These are phyloP conservation scores for Andrena trimmerana DNA, from an alignment of 2,888 invertebrate species.

Conservation along the genomic window DNA sequence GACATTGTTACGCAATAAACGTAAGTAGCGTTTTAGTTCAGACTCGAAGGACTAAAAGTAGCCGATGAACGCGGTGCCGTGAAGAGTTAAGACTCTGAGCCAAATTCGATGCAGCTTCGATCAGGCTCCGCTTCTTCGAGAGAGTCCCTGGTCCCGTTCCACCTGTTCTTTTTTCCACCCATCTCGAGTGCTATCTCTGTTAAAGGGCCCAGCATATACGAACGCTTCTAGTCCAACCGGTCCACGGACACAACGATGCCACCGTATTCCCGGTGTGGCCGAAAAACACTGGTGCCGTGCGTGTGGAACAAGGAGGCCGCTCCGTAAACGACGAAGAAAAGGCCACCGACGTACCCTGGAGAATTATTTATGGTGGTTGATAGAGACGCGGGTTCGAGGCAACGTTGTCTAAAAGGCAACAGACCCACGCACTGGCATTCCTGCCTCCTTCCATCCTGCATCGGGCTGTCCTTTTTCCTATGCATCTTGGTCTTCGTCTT, in stretches of 20 bases:
- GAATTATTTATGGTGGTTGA: conserved; percentile 85
- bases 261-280: conserved; percentile 69
- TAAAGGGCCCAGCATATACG: conserved; percentile 69
- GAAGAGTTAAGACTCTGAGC: conserved; percentile 70
- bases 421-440: conserved; percentile 83
- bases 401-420: conserved; percentile 82
- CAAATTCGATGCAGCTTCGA: conserved; percentile 69
- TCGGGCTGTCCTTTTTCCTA: conserved; percentile 39
- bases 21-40: too few species aligned
- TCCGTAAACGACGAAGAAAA: conserved; percentile 37
- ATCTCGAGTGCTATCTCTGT: conserved; percentile 73
- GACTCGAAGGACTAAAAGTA: conserved; percentile 25
- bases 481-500: conserved; percentile 36
- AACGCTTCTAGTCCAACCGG: conserved; percentile 72
- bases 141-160: conserved; percentile 56
- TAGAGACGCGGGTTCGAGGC: conserved; percentile 83
- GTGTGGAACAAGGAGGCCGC: conserved; percentile 37
- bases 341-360: conserved; percentile 58
- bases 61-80: conserved; percentile 11
- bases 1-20: conserved; percentile 18
- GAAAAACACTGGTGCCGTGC: conserved; percentile 62
- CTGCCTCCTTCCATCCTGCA: conserved; percentile 72
- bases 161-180: conserved; percentile 69
- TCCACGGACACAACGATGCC: conserved; percentile 67
- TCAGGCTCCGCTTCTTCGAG: conserved; percentile 43